A percentile compares a stretch with the other conserved stretches of the same genome.
phyloP scores from a whole-genome alignment of 2,797 vertebrate genomes.

The Coracias cyanogaster region DNA sequence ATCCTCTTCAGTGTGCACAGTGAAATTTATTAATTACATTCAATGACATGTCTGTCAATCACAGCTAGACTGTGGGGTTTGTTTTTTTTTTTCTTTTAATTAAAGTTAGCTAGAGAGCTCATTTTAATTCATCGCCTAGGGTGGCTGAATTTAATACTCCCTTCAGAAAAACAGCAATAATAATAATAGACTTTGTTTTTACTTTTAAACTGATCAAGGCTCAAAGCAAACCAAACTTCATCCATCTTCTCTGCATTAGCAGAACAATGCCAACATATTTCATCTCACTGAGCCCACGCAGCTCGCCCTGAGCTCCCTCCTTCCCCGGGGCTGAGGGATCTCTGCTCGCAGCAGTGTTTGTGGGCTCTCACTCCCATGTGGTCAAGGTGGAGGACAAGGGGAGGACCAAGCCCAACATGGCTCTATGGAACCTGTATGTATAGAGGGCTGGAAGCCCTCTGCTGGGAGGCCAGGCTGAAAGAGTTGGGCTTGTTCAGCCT shows the following conservation, averaged over 20 bases:
- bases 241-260: not conserved
- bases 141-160: not conserved
- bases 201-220: not conserved
- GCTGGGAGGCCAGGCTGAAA: no score
- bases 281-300: rapidly evolving
- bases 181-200: not conserved
- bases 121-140: not conserved
- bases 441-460: no score
- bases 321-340: not conserved
- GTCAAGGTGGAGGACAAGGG: not conserved
- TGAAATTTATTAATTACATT: not conserved
- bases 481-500: no score
- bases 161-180: not conserved
- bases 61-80: not conserved
- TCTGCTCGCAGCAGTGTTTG: no score
- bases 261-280: not conserved
- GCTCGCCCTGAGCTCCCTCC: not conserved
- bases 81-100: not conserved
- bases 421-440: no score
- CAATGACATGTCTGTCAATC: not conserved
- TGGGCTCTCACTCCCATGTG: no score
- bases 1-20: not conserved
- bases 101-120: not conserved
- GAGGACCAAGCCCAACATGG: no score
- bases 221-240: not conserved